These are phyloP conservation scores for Lacerta agilis DNA, from an alignment of 2,797 vertebrate genomes.

Conservation along the genomic window DNA sequence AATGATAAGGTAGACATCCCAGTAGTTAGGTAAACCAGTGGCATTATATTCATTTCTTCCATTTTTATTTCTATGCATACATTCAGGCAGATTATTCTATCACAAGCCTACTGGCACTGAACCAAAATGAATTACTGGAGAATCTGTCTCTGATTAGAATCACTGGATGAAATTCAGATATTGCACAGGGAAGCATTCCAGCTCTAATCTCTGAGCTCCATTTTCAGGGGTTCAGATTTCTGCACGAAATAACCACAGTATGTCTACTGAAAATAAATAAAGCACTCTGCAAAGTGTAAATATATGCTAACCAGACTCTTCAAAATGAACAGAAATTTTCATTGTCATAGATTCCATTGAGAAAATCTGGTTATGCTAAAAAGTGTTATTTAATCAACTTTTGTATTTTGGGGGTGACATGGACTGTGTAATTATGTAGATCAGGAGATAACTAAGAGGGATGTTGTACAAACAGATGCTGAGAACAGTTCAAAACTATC, in stretches of 20 bases:
- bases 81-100: background rate
- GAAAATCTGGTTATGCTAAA: background rate
- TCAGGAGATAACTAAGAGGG: too few relatives aligned
- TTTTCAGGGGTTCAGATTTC: background rate
- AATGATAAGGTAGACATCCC: background rate
- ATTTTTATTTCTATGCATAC: background rate
- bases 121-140: background rate
- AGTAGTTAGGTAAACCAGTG: background rate
- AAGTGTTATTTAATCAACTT: background rate
- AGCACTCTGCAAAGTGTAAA: background rate
- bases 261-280: background rate
- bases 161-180: constrained; percentile 17
- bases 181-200: background rate
- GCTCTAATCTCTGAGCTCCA: background rate
- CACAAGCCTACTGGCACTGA: background rate
- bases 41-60: background rate
- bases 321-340: background rate
- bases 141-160: constrained; percentile 4
- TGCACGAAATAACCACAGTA: background rate
- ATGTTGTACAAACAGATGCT: too few relatives aligned
- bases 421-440: background rate
- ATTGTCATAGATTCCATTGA: background rate
- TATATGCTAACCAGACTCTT: background rate
- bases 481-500: too few relatives aligned
- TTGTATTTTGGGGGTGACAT: background rate